Evolutionary conservation across 2,797 vertebrate species (phyloP).

Genomic region (Echiichthys vipera): DNA sequence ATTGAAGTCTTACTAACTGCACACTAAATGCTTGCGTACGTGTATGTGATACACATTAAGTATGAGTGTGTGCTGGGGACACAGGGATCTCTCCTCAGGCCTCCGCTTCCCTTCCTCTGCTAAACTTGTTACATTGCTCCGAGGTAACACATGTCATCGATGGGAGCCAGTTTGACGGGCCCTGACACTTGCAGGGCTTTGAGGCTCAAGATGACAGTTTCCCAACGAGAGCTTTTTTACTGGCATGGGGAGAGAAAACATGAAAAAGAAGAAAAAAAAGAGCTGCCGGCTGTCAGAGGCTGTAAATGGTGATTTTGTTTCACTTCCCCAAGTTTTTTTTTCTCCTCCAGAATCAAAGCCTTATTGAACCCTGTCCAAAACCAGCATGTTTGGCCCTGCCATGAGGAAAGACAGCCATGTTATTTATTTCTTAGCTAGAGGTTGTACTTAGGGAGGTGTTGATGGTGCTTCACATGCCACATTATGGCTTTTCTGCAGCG

Average conservation of each 20-base stretch:
- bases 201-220: slow-evolving; percentile 85
- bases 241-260: slow-evolving; percentile 84
- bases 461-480: slow-evolving; percentile 74
- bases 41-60: not conserved
- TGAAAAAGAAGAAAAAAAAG: slow-evolving; percentile 70
- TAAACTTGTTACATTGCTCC: slow-evolving; percentile 75
- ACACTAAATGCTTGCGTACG: not conserved
- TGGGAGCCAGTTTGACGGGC: slow-evolving; percentile 80
- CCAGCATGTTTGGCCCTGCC: slow-evolving; percentile 92
- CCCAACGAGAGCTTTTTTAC: slow-evolving; percentile 82
- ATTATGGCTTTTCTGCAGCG: slow-evolving; percentile 54
- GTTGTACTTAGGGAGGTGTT: slow-evolving; percentile 81
- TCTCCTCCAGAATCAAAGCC: slow-evolving; percentile 86
- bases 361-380: slow-evolving; percentile 91
- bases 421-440: slow-evolving; percentile 84
- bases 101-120: slow-evolving; percentile 80
- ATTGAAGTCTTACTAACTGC: not conserved
- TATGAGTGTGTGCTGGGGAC: not conserved
- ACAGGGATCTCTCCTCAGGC: slow-evolving; percentile 36
- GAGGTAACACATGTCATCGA: slow-evolving; percentile 84
- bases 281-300: slow-evolving; percentile 90
- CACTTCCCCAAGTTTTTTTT: slow-evolving; percentile 77
- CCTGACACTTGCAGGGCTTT: slow-evolving; percentile 80
- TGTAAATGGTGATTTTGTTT: slow-evolving; percentile 92
- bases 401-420: slow-evolving; percentile 85